Base-by-base conservation (phyloP, 2,113 vertebrate species). In the Poeciliopsis turrubarensis region DNA sequence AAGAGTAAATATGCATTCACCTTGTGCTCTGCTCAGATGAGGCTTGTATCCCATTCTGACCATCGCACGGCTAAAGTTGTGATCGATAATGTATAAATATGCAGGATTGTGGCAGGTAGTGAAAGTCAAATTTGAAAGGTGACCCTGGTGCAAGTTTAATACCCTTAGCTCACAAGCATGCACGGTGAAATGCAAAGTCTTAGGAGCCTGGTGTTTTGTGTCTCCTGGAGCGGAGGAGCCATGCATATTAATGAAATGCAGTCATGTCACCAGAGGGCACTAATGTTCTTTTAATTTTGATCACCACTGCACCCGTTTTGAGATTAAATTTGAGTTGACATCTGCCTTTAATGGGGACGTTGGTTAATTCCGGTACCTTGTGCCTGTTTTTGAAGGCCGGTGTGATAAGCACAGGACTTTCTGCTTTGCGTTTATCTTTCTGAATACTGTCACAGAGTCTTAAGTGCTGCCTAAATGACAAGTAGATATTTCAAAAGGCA, bases 181-280 rank as follows among this genome's bases (percentile, higher is more conserved):
- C 76, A 71, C 76, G 64, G 70, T 51, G 70, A 32, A 34, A 44
- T 3, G 39, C 57, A 54, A 11, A 63, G 64, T 80, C 65, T 79
- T 54, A 64, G 77, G 61, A 65, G 63, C 44, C 82, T 82, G 76
- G 29, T 77, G 39, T 82, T 83, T 80, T 77, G 65, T 79, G 64
- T 80, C 76, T 86, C 80, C 51, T 6, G 64, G 72, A 86, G 77
- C 85, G 75, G 68, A 70, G 75, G 73, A 70, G 67, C 65, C 37
- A 65, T 86, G 89, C 87, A 87, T 91, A 86, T 91, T 83, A 85
- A 86, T 91, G 85, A 79, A 87, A 79, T 80, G 67, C 84, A 86
- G 72, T 92, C 79, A 83, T 88, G 90, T 91, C 93, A 94, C 92
- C 90, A 91, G 91, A 92, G 91, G 93, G 94, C 91, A 92, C 92